phyloP scores from a whole-genome alignment of 2,888 invertebrate genomes.

The Spicauda simplicius region DNA sequence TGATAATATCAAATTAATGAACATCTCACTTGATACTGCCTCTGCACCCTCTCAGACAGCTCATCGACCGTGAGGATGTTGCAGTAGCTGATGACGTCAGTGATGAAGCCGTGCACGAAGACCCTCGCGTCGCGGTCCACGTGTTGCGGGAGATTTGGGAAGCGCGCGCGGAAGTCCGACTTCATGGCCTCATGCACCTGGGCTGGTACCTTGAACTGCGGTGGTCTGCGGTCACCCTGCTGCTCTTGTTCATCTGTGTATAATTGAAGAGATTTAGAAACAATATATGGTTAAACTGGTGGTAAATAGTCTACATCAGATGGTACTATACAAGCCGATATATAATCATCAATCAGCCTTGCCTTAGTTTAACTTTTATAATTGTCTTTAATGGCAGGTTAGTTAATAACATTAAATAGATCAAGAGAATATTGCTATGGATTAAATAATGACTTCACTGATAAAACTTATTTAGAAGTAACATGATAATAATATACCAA shows the following conservation, averaged over 20 bases:
- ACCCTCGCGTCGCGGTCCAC: constrained; percentile 87
- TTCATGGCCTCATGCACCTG: constrained; percentile 72
- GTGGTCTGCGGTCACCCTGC: constrained; percentile 55
- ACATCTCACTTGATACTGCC: constrained; percentile 90
- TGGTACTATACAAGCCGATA: too few relatives aligned
- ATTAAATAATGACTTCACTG: too few relatives aligned
- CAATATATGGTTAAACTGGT: background rate
- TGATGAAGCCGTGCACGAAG: constrained; percentile 88
- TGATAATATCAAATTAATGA: background rate
- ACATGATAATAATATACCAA: too few relatives aligned
- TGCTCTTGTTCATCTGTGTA: constrained; percentile 68
- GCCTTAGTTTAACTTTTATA: too few relatives aligned
- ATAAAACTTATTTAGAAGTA: too few relatives aligned
- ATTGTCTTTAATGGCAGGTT: too few relatives aligned
- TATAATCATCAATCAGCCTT: too few relatives aligned
- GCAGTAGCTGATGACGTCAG: constrained; percentile 86
- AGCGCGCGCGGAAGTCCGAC: constrained; percentile 75
- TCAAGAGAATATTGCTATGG: too few relatives aligned
- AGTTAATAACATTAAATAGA: too few relatives aligned
- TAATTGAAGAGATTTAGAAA: background rate
- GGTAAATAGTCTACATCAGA: too few relatives aligned
- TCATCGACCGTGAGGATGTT: constrained; percentile 90
- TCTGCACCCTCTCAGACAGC: constrained; percentile 94
- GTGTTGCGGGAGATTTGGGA: constrained; percentile 59
- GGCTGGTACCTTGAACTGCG: constrained; percentile 71